Evolutionary conservation across 2,113 vertebrate genomes (phyloP), one percentile per base, ranked within the genome.

Genomic region (Oryzias celebensis): DNA sequence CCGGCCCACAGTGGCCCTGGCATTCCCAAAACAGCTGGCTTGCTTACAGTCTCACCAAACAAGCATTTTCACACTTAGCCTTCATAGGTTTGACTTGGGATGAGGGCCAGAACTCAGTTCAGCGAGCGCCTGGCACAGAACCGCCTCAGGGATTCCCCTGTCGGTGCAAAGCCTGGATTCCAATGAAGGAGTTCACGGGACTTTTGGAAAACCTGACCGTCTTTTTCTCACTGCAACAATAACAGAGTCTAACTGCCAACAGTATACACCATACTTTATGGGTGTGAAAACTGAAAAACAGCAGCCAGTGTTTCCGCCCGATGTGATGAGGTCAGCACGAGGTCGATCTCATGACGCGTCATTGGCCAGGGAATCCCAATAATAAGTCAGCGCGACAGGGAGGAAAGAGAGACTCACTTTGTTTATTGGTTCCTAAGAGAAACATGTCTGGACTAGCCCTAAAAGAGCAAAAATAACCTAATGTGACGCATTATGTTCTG

Each of bases 11-110:
- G 62, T 63, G 81, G 65, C 83, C 85, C 81, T 15, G 1, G 66
- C 84, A 87, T 88, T 87, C 81, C 81, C 62, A 59, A 78, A 85
- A 83, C 90, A 89, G 84, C 85, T 86, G 87, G 87, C 56, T 84
- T 70, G 58, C 77, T 70, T 65, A 68, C 61, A 81, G 58, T 70
- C 47, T 71, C 49, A 48, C 22, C 18, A 52, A 59, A 68, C 7
- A 62, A 28, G 48, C 26, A 58, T n/a, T 47, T 26, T 49, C 16
- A 52, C 26, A 53, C n/a, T 20, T 20, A 22, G 24, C 57, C 43
- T 45, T 46, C 59, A 61, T 5, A 5, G 13, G 52, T 57, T 62
- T 52, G 46, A 57, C 63, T 44, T 69, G 68, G 62, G 41, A 71
- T 64, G 17, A 13, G 26, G 48, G 44, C 8, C 66, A 26, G 56